Evolutionary conservation across 2,797 vertebrate genomes (phyloP), one percentile per base, ranked within the genome.

Genomic region (Sparus aurata): DNA sequence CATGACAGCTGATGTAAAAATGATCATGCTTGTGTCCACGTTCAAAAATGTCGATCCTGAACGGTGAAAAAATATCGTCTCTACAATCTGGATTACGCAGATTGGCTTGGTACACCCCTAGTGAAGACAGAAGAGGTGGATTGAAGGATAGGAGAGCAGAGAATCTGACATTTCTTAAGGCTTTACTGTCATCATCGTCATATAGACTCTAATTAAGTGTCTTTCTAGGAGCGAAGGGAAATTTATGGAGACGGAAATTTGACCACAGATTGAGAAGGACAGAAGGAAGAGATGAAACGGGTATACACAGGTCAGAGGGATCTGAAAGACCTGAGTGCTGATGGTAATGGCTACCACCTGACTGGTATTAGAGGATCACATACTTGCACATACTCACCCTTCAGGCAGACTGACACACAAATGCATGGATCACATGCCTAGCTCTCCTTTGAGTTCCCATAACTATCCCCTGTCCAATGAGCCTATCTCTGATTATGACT

Each of bases 351-450:
- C 49, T 20, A 23, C 15, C 77, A 64, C 69, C 69, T 74, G 75
- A 82, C 69, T 85, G 34, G 52, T 50, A 72, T 82, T 75, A 82
- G 34, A 68, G 46, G 53, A 45, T 67, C 66, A 47, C 55, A 45
- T 1, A 53, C 69, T 4, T 17, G 4, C 12, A 63, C 58, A 41
- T 12, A 53, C 46, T 58, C 58, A 38, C 16, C 49, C 5, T 45
- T 67, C 2, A 38, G 49, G 6, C 47, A 22, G 1, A 23, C 10
- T 1, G 52, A 45, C 58, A 47, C 60, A 49, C 46, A 53, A 43
- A 50, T 53, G 23, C 3, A 18, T 55, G 23, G 30, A 22, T 75
- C 53, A 60, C 67, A 60, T 75, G 54, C 20, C 13, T 2, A 2
- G 61, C 17, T 58, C 52, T 68, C 63, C 54, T 5, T 25, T 25